Base-by-base conservation (phyloP, 2,888 invertebrate genomes). In the Neoitamus cyanurus region DNA sequence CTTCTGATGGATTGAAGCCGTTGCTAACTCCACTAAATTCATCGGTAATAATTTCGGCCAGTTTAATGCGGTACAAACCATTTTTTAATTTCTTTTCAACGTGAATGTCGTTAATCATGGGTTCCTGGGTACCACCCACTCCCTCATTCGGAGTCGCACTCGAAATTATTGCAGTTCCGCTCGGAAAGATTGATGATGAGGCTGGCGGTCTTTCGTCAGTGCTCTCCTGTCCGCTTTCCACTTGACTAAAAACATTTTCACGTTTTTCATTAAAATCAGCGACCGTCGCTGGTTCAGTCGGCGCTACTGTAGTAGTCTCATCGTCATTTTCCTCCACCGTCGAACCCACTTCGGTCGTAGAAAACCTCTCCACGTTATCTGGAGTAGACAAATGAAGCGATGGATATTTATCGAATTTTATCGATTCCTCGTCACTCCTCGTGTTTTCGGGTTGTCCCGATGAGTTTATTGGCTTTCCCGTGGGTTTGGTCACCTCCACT, bases 41-140 rank as follows among this genome's bases (percentile, higher is more conserved):
- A 86, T 86, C 88, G 11, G 88, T 88, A 68, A 88, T 88, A 84
- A 88, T 88, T 87, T 89, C 89, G 84, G 88, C 89, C 82, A 90
- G 86, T 88, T 90, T 90, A 84, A 89, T 90, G 82, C 90, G 90
- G 86, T 89, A 89, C 77, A 91, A 87, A 58, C 90, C 88, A 86
- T 90, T 89, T 84, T 88, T 87, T 69, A 90, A 87, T 85, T 87
- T 87, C 83, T 87, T 87, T 83, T 88, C 88, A 48, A 88, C 87
- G 85, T 88, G 87, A 36, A 88, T 86, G 73, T 87, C 87, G 87
- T 86, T 87, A 86, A 87, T 86, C 87, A 86, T 86, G 11, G 87
- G 75, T 84, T 87, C 87, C 69, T 85, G 86, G 72, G 87, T 87
- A 13, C 70, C 70, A 70, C 85, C 84, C 83, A 83, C 85, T 42